Conservation (phyloP, 2,113 vertebrate genomes). For the Scartelaos histophorus region DNA sequence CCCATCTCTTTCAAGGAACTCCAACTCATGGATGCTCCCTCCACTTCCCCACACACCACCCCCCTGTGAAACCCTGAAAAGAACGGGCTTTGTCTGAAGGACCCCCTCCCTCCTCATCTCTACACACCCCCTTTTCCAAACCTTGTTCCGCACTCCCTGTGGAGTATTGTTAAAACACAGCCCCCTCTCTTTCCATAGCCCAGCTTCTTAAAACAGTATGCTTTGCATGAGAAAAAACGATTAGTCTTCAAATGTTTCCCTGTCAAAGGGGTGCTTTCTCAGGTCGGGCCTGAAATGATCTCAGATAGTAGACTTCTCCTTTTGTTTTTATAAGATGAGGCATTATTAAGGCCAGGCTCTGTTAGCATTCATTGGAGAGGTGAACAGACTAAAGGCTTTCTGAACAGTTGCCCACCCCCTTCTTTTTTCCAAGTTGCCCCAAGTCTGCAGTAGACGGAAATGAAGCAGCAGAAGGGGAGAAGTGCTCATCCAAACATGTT, state of each 20-base stretch:
- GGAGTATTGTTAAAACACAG: conserved; percentile 82
- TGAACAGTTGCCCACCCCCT: conserved; percentile 21
- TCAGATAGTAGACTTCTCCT: conserved; percentile 65
- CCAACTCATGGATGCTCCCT: conserved; percentile 68
- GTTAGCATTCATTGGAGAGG: conserved; percentile 69
- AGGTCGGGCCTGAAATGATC: conserved; percentile 71
- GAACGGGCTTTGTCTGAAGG: conserved; percentile 78
- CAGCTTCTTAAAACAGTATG: conserved; percentile 74
- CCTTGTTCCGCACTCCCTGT: conserved; percentile 75
- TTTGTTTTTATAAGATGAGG: conserved; percentile 72
- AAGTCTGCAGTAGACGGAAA: conserved; percentile 51
- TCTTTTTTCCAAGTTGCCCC: conserved; percentile 42
- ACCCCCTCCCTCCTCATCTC: conserved; percentile 39
- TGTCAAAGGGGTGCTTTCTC: conserved; percentile 73
- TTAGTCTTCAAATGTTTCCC: conserved; percentile 79
- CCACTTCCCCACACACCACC: conserved; percentile 43
- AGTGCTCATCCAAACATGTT: conserved; percentile 68
- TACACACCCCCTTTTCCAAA: conserved; percentile 33
- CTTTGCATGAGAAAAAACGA: conserved; percentile 84
- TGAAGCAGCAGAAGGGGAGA: conserved; percentile 40
- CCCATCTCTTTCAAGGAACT: conserved; percentile 70
- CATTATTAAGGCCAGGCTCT: conserved; percentile 67
- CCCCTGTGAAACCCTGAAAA: conserved; percentile 70
- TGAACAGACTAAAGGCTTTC: conserved; percentile 50
- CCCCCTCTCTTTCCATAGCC: conserved; percentile 58